A percentile compares a stretch with the other conserved stretches of the same genome.
These are phyloP conservation scores for Lacerta viridis DNA, from an alignment of 2,797 vertebrate genomes.

Conservation along the genomic window DNA sequence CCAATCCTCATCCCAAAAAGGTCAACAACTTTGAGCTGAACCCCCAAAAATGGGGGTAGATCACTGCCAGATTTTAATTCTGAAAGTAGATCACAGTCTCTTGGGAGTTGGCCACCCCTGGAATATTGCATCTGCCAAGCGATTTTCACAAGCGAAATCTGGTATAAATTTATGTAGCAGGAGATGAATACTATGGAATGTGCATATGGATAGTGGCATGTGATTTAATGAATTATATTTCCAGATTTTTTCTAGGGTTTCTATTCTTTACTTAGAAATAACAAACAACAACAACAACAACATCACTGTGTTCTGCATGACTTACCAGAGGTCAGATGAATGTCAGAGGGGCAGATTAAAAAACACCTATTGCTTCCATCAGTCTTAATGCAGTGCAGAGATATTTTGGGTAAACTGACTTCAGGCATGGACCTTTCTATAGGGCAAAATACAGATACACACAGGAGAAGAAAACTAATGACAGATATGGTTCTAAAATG, in stretches of 20 bases:
- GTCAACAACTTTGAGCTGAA: too few relatives aligned
- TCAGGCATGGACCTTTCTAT: slow-evolving; percentile 83
- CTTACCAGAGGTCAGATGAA: slow-evolving; percentile 93
- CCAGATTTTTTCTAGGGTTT: slow-evolving; percentile 4
- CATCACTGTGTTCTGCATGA: slow-evolving; percentile 49
- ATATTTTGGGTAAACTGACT: slow-evolving; percentile 83
- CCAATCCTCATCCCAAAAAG: too few relatives aligned
- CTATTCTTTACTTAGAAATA: neutral
- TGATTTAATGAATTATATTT: neutral
- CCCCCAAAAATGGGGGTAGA: too few relatives aligned
- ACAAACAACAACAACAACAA: neutral
- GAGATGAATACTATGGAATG: neutral
- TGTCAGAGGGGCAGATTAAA: slow-evolving; percentile 92
- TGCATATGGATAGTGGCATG: neutral
- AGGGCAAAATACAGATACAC: slow-evolving; percentile 87
- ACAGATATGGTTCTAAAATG: slow-evolving; percentile 10
- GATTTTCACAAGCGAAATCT: neutral
- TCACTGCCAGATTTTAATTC: too few relatives aligned
- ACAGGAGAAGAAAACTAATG: slow-evolving; percentile 75
- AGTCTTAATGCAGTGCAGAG: slow-evolving; percentile 92
- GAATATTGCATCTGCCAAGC: neutral
- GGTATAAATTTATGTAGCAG: neutral
- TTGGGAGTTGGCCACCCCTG: too few relatives aligned
- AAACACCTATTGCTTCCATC: slow-evolving; percentile 92
- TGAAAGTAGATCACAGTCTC: too few relatives aligned